phyloP scores from a whole-genome alignment of 2,888 invertebrate genomes.

The Microctonus hyperodae region DNA sequence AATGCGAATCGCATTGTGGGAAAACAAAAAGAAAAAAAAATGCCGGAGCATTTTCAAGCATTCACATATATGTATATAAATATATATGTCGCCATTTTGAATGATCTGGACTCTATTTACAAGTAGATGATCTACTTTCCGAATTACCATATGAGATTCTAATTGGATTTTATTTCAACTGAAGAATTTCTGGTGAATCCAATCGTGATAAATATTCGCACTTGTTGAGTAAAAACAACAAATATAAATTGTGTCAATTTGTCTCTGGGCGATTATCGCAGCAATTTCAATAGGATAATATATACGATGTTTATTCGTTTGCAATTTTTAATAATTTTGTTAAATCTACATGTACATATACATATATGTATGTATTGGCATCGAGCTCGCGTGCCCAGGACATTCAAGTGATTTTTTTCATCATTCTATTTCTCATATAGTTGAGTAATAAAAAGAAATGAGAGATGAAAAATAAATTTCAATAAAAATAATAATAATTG shows the following conservation, averaged over 20 bases:
- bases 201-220: constrained; percentile 25
- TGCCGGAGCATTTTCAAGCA: constrained; percentile 1
- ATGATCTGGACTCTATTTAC: constrained; percentile 20
- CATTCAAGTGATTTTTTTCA: neutral
- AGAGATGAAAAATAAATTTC: neutral
- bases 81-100: neutral
- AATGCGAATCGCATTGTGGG: neutral
- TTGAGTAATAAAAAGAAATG: neutral
- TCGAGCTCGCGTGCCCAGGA: neutral
- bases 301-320: neutral
- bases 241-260: constrained; percentile 4
- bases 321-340: neutral
- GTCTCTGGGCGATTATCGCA: neutral
- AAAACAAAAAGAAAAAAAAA: constrained; percentile 4
- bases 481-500: constrained; percentile 10
- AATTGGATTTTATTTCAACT: constrained; percentile 24
- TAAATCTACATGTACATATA: too few relatives aligned
- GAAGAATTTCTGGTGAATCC: neutral
- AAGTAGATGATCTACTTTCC: constrained; percentile 17
- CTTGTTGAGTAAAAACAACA: neutral
- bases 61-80: neutral
- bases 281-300: neutral
- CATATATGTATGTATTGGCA: neutral
- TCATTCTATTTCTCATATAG: neutral
- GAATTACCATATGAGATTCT: constrained; percentile 33